These are phyloP conservation scores for Drosophila kambysellisi DNA, from an alignment of 2,888 invertebrate species.

Conservation along the genomic window DNA sequence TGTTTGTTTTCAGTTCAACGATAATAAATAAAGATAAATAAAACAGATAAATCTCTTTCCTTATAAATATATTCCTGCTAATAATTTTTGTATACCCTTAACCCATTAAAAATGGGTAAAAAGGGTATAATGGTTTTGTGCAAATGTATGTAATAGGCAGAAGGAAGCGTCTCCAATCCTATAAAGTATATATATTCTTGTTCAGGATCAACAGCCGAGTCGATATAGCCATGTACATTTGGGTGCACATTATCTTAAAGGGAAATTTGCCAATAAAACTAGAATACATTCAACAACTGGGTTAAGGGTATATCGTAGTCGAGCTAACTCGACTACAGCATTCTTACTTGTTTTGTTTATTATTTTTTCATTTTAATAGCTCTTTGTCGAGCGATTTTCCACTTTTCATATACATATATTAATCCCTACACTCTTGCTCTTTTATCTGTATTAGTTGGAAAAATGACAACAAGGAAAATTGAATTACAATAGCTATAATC, in stretches of 20 bases:
- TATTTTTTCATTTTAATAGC: constrained; percentile 36
- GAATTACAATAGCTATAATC: not conserved
- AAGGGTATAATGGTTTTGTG: too few relatives aligned
- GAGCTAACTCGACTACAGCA: too few relatives aligned
- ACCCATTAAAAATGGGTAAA: too few relatives aligned
- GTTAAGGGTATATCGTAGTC: too few relatives aligned
- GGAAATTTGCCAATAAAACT: too few relatives aligned
- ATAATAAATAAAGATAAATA: constrained; percentile 55
- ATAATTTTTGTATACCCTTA: not conserved
- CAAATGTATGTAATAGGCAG: too few relatives aligned
- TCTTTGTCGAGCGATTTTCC: constrained; percentile 12
- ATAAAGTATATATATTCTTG: too few relatives aligned
- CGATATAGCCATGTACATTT: too few relatives aligned
- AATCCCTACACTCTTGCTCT: not conserved
- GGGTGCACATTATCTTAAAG: too few relatives aligned
- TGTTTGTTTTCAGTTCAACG: constrained; percentile 57
- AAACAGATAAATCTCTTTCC: constrained; percentile 39
- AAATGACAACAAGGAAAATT: constrained; percentile 26
- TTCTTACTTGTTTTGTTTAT: constrained; percentile 11
- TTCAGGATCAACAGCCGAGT: too few relatives aligned
- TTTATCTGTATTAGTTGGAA: not conserved
- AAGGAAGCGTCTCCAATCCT: too few relatives aligned
- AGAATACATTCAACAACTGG: too few relatives aligned
- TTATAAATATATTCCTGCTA: constrained; percentile 16
- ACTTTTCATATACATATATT: constrained; percentile 9